phyloP scores from a whole-genome alignment of 2,888 invertebrate species.

The Dynastes tityus region DNA sequence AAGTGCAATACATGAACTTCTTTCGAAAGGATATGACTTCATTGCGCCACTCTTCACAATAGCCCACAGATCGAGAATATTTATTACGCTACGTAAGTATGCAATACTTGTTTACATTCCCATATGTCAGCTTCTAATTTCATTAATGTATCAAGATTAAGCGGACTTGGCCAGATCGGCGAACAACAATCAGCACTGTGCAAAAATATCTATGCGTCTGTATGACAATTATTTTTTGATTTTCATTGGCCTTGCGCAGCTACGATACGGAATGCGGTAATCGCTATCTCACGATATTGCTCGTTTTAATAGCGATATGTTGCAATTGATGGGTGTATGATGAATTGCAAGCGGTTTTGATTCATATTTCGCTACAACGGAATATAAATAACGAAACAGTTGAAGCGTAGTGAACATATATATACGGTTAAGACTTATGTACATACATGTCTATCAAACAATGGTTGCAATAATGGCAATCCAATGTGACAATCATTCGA shows the following conservation, averaged over 20 bases:
- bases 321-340: constrained; percentile 41
- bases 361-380: constrained; percentile 34
- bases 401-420: constrained; percentile 5
- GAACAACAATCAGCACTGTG: no score
- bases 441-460: neutral
- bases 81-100: no score
- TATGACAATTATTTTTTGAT: constrained; percentile 36
- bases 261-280: constrained; percentile 24
- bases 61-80: no score
- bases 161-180: no score
- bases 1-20: neutral
- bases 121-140: no score
- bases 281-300: constrained; percentile 29
- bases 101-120: no score
- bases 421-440: neutral
- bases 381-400: constrained; percentile 16
- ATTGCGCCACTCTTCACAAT: no score
- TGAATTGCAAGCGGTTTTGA: constrained; percentile 29
- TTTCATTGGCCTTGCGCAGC: constrained; percentile 35
- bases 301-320: constrained; percentile 23
- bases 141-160: no score
- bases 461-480: constrained; percentile 3
- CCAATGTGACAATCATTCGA: neutral
- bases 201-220: neutral
- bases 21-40: no score